Base-by-base conservation (phyloP, 2,113 vertebrate genomes). In the Ailurus styani region DNA sequence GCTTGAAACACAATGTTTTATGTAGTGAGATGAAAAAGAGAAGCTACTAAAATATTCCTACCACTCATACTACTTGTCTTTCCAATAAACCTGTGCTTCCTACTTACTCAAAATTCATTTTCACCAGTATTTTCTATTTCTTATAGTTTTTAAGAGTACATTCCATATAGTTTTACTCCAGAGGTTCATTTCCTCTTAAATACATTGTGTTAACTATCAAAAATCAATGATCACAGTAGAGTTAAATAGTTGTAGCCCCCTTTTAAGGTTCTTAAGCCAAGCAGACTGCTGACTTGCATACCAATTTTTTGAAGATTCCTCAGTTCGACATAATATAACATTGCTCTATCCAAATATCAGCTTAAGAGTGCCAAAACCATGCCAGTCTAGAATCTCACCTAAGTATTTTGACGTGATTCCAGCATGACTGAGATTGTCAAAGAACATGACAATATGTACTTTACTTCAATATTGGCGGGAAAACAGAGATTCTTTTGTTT, bases 251-350 rank as follows among this genome's bases (percentile, higher is more conserved):
- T 88, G 15, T n/a, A 84, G 15, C 21, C 42, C 66, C 86, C n/a
- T 66, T 54, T 60, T 13, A 78, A 90, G 20, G 5, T 40, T 27
- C 54, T 50, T 95, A 40, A 77, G 18, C 40, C 52, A 89, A 92
- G 29, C 17, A 50, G 34, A 7, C 14, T 93, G 37, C 29, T 27
- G 12, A 64, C 12, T 87, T 86, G 55, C 15, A 42, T 57, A 70
- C 47, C 13, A 82, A 64, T 54, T 90, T 77, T 97, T 91, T 91
- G 17, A 94, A 40, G 52, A 79, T 66, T 91, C 17, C 84, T 94
- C 17, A 25, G 47, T 85, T 57, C 79, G 75, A 60, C 55, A 77
- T 27, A 68, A 86, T 68, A 72, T 55, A 90, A 90, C 47, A 29
- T 73, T 91, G 29, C 60, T 78, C 42, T 55, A 55, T 37, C 50